Base-by-base conservation (phyloP, 2,113 vertebrate genomes). In the Nannobrachium achirus region DNA sequence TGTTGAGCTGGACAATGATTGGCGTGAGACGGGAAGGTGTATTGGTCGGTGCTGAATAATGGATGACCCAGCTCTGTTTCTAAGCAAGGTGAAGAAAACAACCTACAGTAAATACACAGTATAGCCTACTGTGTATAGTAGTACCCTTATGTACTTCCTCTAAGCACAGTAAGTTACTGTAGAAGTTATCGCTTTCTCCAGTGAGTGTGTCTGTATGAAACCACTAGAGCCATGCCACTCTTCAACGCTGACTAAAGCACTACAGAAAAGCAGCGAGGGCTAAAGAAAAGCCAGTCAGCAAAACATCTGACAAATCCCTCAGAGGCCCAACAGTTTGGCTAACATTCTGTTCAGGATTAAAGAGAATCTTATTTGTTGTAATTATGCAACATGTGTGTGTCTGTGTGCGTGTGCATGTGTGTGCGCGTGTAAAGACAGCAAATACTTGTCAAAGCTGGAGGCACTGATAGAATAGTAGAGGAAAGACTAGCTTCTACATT, bases 31-130 rank as follows among this genome's bases (percentile, higher is more conserved):
- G 77, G 49, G 62, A 68, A 61, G 67, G 79, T 14, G 64, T 80
- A 85, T 69, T 76, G 69, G 76, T 55, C 65, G 68, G 55, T 73
- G 9, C 69, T 89, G 83, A 89, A 87, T 86, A 76, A 90, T 85
- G 79, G 56, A 87, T 84, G 68, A 69, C n/a, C 66, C 11, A 46
- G 44, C 9, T 10, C 4, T 10, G 44, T 14, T 46, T 10, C 44
- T 46, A 76, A 71, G 25, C n/a, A 64, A 58, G 56, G 14, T 50
- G 45, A 69, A 53, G 15, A 80, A 82, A 81, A 82, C 61, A 83
- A 57, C 71, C 60, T 59, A n/a, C n/a, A n/a, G n/a, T n/a, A 25
- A 65, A 41, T 65, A 19, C 20, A 58, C 53, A 56, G 76, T n/a
- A 33, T 33, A 33, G 3, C 6, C 3, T 33, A 33, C 25, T 33